phyloP scores from a whole-genome alignment of 2,888 invertebrate genomes.

The Nemapogon koenigi region DNA sequence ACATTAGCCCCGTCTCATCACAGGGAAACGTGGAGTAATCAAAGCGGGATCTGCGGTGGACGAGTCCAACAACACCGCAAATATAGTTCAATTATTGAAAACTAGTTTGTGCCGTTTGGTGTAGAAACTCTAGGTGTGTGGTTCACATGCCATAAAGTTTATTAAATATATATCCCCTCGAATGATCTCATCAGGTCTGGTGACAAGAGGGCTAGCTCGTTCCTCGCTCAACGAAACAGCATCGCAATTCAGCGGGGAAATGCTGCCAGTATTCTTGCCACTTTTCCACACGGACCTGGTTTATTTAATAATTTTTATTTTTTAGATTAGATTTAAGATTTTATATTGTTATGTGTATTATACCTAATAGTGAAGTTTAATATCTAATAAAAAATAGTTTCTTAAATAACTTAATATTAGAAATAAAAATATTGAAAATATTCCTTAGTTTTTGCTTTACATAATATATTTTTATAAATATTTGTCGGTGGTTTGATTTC shows the following conservation, averaged over 20 bases:
- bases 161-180: too few relatives aligned
- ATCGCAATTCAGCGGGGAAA: background rate
- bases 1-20: too few relatives aligned
- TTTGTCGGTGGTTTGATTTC: too few relatives aligned
- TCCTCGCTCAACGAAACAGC: background rate
- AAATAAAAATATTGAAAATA: background rate
- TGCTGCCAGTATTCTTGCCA: background rate
- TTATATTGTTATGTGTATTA: background rate
- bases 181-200: background rate
- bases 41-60: too few relatives aligned
- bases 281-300: too few relatives aligned
- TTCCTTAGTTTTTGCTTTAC: background rate
- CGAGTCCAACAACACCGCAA: too few relatives aligned
- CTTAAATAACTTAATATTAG: background rate
- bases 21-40: too few relatives aligned
- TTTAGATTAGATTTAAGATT: background rate
- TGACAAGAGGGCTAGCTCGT: background rate
- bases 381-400: background rate
- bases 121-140: background rate
- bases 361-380: background rate
- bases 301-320: background rate
- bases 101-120: too few relatives aligned
- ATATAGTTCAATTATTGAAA: too few relatives aligned
- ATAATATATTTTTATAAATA: background rate
- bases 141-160: background rate